Evolutionary conservation across 1,140 invertebrate species (phyloP), one percentile per base, ranked within the genome.

Genomic region (Pachyrhynchus sulphureomaculatus): DNA sequence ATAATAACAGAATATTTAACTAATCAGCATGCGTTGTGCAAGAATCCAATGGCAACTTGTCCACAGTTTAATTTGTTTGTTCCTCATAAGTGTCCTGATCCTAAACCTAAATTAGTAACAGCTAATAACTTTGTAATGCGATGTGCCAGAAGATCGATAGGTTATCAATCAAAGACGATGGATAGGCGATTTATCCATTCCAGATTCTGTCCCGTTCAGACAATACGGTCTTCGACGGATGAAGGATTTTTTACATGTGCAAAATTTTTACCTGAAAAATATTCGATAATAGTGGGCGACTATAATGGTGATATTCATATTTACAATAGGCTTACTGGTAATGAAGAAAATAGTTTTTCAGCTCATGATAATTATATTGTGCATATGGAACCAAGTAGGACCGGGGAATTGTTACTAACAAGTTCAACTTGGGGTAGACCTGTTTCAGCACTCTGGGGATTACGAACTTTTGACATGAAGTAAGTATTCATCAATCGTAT

Each of bases 1-100:
- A 98, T 98, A 74, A 92, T 98, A 33, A 96, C 91, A 0, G 93
- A 96, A 77, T 98, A 97, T 79, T 82, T 98, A 33, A 90, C 93
- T 36, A 96, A 97, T 80, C 96, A 99, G 76, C 92, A 95, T 77
- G 88, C 92, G n/a, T 77, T 93, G 2, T 95, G 92, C 79, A 93
- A 92, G 82, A 93, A 93, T 78, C 92, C 92, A 3, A 92, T 94
- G 82, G 90, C 90, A 20, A 94, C 91, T 0, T 94, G 91, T 78
- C 92, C 92, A 9, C 90, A 92, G 73, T 95, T 95, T 70, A 92
- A 94, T 78, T 79, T 95, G 24, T 90, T 93, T 65, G 82, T 88
- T 85, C 93, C 93, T 3, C 95, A 98, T 76, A 91, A 93, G 75
- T 98, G 95, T 80, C 92, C 92, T 10, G 92, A 95, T 79, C 91